Evolutionary conservation across 2,888 invertebrate species (phyloP).

Genomic region (Ormyrus thymus): DNA sequence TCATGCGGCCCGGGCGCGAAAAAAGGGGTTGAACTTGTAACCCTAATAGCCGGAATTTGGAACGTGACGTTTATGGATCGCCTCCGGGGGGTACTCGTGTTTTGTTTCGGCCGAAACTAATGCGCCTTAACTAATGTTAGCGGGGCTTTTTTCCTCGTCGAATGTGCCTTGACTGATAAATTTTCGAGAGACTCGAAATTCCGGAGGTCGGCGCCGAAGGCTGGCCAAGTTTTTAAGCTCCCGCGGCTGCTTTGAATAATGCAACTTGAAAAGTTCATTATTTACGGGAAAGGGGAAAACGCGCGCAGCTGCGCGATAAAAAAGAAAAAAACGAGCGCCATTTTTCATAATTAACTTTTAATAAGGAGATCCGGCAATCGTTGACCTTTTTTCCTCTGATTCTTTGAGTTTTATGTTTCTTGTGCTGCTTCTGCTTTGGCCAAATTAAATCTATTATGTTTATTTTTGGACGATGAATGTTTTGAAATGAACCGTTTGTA

Average conservation of each 20-base stretch:
- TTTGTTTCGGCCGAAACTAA: slow-evolving; percentile 39
- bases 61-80: slow-evolving; percentile 43
- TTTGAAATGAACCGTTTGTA: no score
- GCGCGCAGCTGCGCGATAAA: slow-evolving; percentile 6
- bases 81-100: slow-evolving; percentile 1
- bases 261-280: slow-evolving; percentile 39
- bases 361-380: slow-evolving; percentile 7
- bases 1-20: slow-evolving; percentile 4
- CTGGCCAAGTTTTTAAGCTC: slow-evolving; percentile 25
- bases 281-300: slow-evolving; percentile 32
- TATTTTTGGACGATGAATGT: no score
- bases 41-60: slow-evolving; percentile 41
- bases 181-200: slow-evolving; percentile 19
- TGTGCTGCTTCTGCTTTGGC: no score
- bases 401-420: no score
- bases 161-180: slow-evolving; percentile 22
- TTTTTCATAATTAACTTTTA: slow-evolving; percentile 39
- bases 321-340: neutral
- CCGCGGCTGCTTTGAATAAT: slow-evolving; percentile 31
- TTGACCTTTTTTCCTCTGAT: no score
- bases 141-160: neutral
- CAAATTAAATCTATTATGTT: no score
- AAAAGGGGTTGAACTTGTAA: slow-evolving; percentile 12
- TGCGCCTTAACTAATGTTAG: slow-evolving; percentile 45
- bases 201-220: slow-evolving; percentile 2